Percentiles rank a stretch among this genome's conserved stretches.
Evolutionary conservation across 2,888 invertebrate genomes (phyloP).

Genomic region (Lasioglossum vierecki): DNA sequence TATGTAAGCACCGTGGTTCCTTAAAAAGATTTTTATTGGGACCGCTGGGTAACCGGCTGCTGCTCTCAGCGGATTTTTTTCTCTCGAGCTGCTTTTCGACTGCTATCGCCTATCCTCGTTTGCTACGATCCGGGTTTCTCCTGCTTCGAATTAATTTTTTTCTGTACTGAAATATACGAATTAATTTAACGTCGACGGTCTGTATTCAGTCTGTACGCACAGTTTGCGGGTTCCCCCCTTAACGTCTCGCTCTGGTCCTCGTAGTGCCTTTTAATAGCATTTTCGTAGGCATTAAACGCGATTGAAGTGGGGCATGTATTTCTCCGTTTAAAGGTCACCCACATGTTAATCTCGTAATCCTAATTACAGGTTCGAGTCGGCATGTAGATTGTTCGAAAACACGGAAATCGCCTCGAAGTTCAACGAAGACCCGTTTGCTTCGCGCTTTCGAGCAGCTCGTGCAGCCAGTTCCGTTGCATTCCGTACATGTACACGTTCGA

Average conservation of each 20-base stretch:
- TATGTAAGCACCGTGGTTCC: conserved; percentile 53
- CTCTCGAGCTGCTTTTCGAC: conserved; percentile 44
- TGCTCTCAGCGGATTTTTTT: conserved; percentile 39
- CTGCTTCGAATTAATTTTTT: background rate
- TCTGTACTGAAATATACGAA: background rate
- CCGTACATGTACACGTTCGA: background rate
- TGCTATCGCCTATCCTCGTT: background rate
- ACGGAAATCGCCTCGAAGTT: conserved; percentile 16
- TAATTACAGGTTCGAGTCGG: background rate
- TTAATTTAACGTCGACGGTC: background rate
- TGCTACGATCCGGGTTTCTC: background rate
- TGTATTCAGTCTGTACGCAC: too few species aligned
- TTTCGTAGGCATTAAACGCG: too few species aligned
- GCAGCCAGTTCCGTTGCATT: conserved; percentile 37
- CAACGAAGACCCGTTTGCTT: conserved; percentile 30
- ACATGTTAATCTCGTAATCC: background rate
- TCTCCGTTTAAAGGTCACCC: background rate
- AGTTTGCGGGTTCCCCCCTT: too few species aligned
- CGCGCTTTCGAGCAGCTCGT: conserved; percentile 48
- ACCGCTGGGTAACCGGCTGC: conserved; percentile 29
- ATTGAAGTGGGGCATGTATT: background rate
- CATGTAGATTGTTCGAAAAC: background rate
- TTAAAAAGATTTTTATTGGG: conserved; percentile 49
- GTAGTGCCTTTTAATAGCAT: too few species aligned
- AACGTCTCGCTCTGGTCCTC: too few species aligned